These are phyloP conservation scores for Meteorus sp. DNA, from an alignment of 1,140 invertebrate genomes.

Conservation along the genomic window DNA sequence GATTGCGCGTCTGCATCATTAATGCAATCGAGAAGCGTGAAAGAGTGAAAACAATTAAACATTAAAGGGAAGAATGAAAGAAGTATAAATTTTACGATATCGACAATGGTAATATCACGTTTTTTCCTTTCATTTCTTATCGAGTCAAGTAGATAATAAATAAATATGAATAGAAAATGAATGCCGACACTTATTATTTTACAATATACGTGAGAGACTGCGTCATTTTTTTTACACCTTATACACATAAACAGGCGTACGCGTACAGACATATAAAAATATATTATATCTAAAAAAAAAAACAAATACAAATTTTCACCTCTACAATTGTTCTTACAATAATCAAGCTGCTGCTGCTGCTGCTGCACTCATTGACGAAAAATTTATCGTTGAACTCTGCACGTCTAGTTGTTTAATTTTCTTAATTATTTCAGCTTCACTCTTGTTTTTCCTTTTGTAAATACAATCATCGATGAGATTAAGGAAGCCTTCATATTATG, in stretches of 20 bases:
- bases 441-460: no score
- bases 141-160: conserved; percentile 1
- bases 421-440: no score
- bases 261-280: conserved; percentile 21
- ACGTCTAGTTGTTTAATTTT: no score
- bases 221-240: neutral
- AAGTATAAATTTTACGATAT: conserved; percentile 15
- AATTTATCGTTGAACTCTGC: conserved; percentile 6
- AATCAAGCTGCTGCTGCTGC: conserved; percentile 7
- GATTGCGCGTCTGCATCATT: conserved; percentile 5
- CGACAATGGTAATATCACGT: neutral
- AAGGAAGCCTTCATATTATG: no score
- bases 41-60: neutral
- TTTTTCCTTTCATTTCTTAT: no score
- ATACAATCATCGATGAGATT: no score
- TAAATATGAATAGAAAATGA: neutral
- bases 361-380: no score
- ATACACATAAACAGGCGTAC: conserved; percentile 26
- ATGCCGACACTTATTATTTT: conserved; percentile 5
- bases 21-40: neutral
- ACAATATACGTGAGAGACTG: conserved; percentile 17
- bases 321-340: conserved; percentile 6
- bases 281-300: no score
- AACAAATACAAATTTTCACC: no score
- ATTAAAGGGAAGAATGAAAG: no score